These are phyloP conservation scores for Zosterops lateralis DNA, from an alignment of 2,113 vertebrate species.

Conservation along the genomic window DNA sequence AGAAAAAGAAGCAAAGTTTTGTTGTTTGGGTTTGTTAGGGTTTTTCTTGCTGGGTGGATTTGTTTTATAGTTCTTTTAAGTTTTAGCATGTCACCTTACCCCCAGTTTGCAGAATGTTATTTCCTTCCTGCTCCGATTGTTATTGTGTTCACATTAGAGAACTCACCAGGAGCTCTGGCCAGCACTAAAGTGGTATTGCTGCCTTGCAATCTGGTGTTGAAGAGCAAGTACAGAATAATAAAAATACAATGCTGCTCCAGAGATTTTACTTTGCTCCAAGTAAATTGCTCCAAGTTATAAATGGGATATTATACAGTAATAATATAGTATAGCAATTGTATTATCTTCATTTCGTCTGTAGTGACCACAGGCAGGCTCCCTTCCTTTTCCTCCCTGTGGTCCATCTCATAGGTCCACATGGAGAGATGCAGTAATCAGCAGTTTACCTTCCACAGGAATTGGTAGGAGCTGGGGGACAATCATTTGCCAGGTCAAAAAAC, in stretches of 20 bases:
- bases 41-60: fast-evolving
- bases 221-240: background rate
- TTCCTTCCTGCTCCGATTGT: background rate
- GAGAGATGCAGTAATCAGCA: background rate
- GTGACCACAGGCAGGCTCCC: background rate
- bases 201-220: background rate
- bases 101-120: background rate
- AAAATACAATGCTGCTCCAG: background rate
- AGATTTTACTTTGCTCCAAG: background rate
- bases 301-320: background rate
- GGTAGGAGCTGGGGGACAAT: background rate
- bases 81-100: background rate
- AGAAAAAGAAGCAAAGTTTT: background rate
- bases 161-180: background rate
- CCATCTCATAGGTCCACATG: background rate
- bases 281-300: background rate
- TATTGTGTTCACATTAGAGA: background rate
- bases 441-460: background rate
- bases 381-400: background rate
- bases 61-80: background rate
- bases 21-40: background rate
- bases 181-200: background rate
- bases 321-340: background rate
- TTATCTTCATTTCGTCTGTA: background rate
- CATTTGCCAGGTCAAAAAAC: background rate